These are phyloP conservation scores for Clytia hemisphaerica DNA, from an alignment of 30 jellyfish, hydroid and myxozoan genomes.

Conservation along the genomic window DNA sequence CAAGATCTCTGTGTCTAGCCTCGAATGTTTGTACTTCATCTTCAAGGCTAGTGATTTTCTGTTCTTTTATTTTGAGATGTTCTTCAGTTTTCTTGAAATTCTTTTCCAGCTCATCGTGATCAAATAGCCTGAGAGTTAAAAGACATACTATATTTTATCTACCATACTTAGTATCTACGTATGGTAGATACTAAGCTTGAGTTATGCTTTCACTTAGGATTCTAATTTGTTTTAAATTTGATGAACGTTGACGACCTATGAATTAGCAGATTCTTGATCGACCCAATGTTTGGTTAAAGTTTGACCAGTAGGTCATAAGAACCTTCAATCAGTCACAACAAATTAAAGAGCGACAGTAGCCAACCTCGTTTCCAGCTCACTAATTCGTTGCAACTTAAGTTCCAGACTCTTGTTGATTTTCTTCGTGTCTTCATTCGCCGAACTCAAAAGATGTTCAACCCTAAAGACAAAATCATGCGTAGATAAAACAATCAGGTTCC, in stretches of 20 bases:
- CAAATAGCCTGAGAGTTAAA: not conserved
- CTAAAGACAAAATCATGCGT: constrained; percentile 33
- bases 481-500: too few relatives aligned
- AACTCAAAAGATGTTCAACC: constrained; percentile 72
- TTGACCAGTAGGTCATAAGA: too few relatives aligned
- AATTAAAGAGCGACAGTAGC: too few relatives aligned
- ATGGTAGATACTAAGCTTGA: too few relatives aligned
- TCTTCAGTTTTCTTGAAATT: constrained; percentile 6
- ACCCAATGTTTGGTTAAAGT: too few relatives aligned
- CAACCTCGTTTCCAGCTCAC: constrained; percentile 71
- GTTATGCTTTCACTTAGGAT: too few relatives aligned
- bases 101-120: constrained; percentile 16
- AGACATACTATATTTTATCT: too few relatives aligned
- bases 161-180: too few relatives aligned
- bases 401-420: constrained; percentile 84
- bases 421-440: constrained; percentile 94
- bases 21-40: not conserved
- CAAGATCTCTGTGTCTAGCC: constrained; percentile 7
- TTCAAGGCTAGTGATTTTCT: not conserved
- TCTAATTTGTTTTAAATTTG: too few relatives aligned
- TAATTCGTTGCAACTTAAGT: constrained; percentile 56
- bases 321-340: too few relatives aligned
- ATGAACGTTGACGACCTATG: too few relatives aligned
- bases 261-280: too few relatives aligned
- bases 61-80: constrained; percentile 12